Percentiles rank a stretch among this genome's conserved stretches.
Evolutionary conservation across 2,888 invertebrate genomes (phyloP).

Genomic region (Biston stratarius): DNA sequence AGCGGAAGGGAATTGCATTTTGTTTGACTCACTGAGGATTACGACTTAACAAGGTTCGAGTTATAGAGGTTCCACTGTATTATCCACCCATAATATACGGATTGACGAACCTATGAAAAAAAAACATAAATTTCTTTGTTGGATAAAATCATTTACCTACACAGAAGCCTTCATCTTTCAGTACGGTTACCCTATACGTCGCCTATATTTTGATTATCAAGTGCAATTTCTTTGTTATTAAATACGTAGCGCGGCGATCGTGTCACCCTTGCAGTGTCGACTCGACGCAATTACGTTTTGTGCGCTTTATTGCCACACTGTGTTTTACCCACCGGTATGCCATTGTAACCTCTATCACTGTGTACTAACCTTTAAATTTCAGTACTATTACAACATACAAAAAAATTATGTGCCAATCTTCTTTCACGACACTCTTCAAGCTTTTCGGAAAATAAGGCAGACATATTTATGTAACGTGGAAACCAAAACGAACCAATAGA

Average conservation of each 20-base stretch:
- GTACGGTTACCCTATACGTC: not conserved
- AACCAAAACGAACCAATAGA: constrained; percentile 24
- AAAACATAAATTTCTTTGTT: not conserved
- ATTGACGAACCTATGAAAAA: no score
- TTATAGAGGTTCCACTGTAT: no score
- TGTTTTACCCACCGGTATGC: constrained; percentile 15
- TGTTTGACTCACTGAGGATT: no score
- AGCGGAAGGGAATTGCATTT: no score
- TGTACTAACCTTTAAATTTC: constrained; percentile 25
- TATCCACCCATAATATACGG: no score
- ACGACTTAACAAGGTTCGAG: no score
- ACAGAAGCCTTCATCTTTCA: not conserved
- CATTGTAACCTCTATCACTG: constrained; percentile 27
- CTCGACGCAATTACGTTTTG: constrained; percentile 44
- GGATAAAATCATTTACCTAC: no score
- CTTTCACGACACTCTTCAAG: constrained; percentile 30
- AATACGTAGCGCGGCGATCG: constrained; percentile 34
- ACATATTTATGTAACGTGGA: constrained; percentile 21
- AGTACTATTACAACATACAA: constrained; percentile 36
- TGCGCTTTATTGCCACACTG: constrained; percentile 44
- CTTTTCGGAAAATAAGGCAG: constrained; percentile 21
- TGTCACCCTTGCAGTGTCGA: constrained; percentile 43
- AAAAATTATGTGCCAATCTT: constrained; percentile 31
- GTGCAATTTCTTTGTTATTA: constrained; percentile 36
- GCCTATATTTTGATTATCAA: constrained; percentile 2